Conservation (phyloP, 2,113 vertebrate species). For the Bothrops jararaca region DNA sequence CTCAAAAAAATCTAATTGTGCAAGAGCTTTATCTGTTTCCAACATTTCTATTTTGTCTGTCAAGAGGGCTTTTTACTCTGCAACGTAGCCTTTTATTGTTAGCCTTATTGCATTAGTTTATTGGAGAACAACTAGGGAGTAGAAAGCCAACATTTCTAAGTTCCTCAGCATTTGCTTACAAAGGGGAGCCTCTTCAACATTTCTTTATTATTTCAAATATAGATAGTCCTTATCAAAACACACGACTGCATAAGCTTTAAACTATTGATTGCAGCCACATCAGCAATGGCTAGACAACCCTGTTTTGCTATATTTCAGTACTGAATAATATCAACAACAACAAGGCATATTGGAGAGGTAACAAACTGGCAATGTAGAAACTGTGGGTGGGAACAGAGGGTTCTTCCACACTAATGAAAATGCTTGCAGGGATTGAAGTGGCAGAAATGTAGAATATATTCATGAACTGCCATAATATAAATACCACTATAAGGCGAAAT, state of each 20-base stretch:
- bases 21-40: conserved; percentile 93
- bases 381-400: background rate
- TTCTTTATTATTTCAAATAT: conserved; percentile 73
- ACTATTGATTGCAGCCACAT: conserved; percentile 58
- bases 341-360: background rate
- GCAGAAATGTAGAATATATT: background rate
- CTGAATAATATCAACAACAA: conserved; percentile 17
- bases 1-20: conserved; percentile 93
- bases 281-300: conserved; percentile 33
- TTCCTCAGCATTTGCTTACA: conserved; percentile 15
- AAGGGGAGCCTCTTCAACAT: conserved; percentile 75
- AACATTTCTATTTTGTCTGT: conserved; percentile 90
- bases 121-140: conserved; percentile 68
- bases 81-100: conserved; percentile 84
- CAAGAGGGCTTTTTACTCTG: conserved; percentile 78
- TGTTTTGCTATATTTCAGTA: conserved; percentile 44
- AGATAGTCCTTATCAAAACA: conserved; percentile 77
- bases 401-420: background rate
- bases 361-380: background rate
- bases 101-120: conserved; percentile 84
- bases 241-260: conserved; percentile 72
- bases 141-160: conserved; percentile 77
- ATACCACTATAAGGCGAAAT: background rate
- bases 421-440: background rate
- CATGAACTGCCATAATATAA: background rate